A percentile compares a stretch with the other conserved stretches of the same genome.
Evolutionary conservation across 2,797 vertebrate species (phyloP).

Genomic region (Saxicola maurus): DNA sequence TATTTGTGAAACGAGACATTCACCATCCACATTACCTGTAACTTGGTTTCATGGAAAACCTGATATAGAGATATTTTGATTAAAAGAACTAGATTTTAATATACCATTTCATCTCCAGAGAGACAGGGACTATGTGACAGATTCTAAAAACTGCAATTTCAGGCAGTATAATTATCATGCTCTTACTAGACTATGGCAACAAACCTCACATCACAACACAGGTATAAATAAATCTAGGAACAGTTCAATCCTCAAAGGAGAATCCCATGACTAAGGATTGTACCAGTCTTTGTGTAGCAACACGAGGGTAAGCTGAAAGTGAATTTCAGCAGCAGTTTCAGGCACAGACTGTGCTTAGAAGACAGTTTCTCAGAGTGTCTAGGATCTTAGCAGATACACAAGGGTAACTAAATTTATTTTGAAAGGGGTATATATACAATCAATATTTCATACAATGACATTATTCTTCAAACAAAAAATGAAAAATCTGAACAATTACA

Average conservation of each 20-base stretch:
- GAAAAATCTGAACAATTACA: not conserved
- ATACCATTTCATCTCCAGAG: not conserved
- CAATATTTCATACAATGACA: not conserved
- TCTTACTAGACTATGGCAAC: not conserved
- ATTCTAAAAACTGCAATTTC: not conserved
- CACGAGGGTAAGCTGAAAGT: rapidly evolving
- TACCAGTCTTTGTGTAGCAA: not conserved
- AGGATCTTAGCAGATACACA: not conserved
- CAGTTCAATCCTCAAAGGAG: not conserved
- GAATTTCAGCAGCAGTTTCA: not conserved
- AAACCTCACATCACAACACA: not conserved
- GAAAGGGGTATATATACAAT: not conserved
- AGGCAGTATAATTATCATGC: not conserved
- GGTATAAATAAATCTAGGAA: not conserved
- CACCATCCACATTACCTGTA: not conserved
- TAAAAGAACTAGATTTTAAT: not conserved
- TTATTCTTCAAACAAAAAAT: not conserved
- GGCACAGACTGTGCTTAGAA: not conserved
- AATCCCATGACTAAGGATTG: not conserved
- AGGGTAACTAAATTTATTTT: not conserved
- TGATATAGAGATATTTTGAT: not conserved
- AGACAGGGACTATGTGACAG: not conserved
- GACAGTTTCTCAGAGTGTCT: not conserved
- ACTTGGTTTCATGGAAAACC: not conserved
- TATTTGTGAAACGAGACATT: not conserved